Base-by-base conservation (phyloP, 2,888 invertebrate species). In the Thera britannica region DNA sequence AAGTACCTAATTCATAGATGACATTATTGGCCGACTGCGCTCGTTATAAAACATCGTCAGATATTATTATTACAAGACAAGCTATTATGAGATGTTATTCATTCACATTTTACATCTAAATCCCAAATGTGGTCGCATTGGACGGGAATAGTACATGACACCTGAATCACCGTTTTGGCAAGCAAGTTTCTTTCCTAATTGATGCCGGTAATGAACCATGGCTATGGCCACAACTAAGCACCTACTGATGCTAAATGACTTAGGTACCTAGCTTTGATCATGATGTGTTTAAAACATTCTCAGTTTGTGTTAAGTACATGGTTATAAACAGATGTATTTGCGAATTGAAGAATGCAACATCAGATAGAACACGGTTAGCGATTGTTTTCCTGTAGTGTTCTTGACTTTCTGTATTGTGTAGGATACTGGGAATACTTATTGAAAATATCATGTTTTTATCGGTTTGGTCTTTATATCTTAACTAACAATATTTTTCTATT, bases 81-180 rank as follows among this genome's bases (percentile, higher is more conserved):
- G 57, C 70, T 70, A 70, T 70, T 63, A 70, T 58, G 64, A 63
- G 70, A 70, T 41, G 54, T 66, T 70, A 70, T 63, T 79, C 77
- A 63, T 65, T 72, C 63, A 76, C 76, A 75, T 71, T 7, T 41
- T 23, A 23, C 23, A 23, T 7, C 62, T 74, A 74, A 70, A 83
- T 81, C 83, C 85, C 82, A 75, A 86, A 85, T 83, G 80, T 80
- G 83, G 85, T 79, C 76, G 75, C 83, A 83, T 83, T 81, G 80
- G 74, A 77, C 81, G 74, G 75, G 85, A 88, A 89, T 89, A 87
- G 74, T 76, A 77, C 67, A 74, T 81, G 77, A 77, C 81, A 62
- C 72, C 81, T 89, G 91, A 90, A 77, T 90, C 90, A 92, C 80
- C 77, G 78, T 82, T 86, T 90, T 92, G 92, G 92, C 92, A 89